Conservation (phyloP, 1,140 invertebrate species). For the Adelges cooleyi region DNA sequence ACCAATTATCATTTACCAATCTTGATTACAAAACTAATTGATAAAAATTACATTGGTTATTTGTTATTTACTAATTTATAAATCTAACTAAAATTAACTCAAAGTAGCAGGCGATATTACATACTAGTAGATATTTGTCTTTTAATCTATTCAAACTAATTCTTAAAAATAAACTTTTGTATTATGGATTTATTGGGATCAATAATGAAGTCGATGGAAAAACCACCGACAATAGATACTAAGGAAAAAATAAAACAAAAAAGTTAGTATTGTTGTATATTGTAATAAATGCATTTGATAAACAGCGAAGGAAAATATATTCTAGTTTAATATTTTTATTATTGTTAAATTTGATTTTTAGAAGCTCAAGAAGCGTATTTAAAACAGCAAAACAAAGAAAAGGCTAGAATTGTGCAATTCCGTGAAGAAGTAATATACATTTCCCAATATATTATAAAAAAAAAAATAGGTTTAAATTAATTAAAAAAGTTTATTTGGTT, state of each 20-base stretch:
- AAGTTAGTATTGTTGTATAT: slow-evolving; percentile 40
- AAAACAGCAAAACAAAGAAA: slow-evolving; percentile 40
- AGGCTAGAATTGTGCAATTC: slow-evolving; percentile 43
- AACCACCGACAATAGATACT: slow-evolving; percentile 53
- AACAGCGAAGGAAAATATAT: neutral
- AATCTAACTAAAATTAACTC: too few species aligned
- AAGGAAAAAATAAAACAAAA: slow-evolving; percentile 53
- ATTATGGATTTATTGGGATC: slow-evolving; percentile 59
- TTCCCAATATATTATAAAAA: too few species aligned
- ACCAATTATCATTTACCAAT: too few species aligned
- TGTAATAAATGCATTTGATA: neutral
- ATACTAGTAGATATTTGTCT: too few species aligned
- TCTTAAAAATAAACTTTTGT: too few species aligned
- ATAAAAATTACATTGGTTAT: too few species aligned
- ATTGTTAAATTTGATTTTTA: slow-evolving; percentile 34
- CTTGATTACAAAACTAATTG: too few species aligned
- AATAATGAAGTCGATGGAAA: slow-evolving; percentile 63
- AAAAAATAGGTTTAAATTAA: too few species aligned
- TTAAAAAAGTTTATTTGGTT: too few species aligned
- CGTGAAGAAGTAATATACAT: slow-evolving; percentile 43
- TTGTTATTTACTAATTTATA: too few species aligned
- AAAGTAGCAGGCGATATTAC: too few species aligned
- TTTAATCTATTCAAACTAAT: too few species aligned
- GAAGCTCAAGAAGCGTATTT: slow-evolving; percentile 45
- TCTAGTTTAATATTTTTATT: neutral